Evolutionary conservation across 2,113 vertebrate genomes (phyloP).

Genomic region (Neotoma lepida): DNA sequence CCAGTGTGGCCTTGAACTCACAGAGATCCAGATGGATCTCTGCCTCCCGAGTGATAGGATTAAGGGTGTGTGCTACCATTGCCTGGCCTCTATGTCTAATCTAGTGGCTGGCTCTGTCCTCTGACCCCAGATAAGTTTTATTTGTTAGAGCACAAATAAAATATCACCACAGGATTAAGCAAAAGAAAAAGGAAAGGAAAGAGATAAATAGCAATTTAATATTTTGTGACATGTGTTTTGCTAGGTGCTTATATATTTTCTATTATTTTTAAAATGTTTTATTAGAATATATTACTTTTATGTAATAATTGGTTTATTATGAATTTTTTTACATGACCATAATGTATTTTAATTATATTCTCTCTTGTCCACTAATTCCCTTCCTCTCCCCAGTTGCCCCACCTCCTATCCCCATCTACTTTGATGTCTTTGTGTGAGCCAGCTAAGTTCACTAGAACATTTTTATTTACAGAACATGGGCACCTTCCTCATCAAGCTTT

Average conservation of each 20-base stretch:
- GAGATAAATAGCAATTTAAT: neutral
- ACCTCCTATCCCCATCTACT: neutral
- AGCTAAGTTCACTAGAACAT: neutral
- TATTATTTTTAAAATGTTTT: neutral
- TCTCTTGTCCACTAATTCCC: too few relatives aligned
- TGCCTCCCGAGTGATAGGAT: too few relatives aligned
- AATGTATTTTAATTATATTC: neutral
- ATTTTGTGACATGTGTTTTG: neutral
- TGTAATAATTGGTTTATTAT: neutral
- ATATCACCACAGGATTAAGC: neutral
- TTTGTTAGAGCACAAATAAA: too few relatives aligned
- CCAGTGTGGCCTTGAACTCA: too few relatives aligned
- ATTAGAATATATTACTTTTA: neutral
- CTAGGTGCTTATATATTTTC: neutral
- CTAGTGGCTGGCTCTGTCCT: too few relatives aligned
- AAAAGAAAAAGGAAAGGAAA: neutral
- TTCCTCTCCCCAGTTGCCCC: neutral
- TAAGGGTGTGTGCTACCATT: too few relatives aligned
- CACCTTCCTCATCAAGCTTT: neutral
- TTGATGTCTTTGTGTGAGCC: neutral
- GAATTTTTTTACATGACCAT: neutral
- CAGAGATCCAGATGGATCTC: too few relatives aligned
- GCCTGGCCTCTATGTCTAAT: too few relatives aligned
- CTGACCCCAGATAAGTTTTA: too few relatives aligned
- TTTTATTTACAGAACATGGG: neutral